Evolutionary conservation across 1,140 invertebrate genomes (phyloP).

Genomic region (Oscheius sp.): DNA sequence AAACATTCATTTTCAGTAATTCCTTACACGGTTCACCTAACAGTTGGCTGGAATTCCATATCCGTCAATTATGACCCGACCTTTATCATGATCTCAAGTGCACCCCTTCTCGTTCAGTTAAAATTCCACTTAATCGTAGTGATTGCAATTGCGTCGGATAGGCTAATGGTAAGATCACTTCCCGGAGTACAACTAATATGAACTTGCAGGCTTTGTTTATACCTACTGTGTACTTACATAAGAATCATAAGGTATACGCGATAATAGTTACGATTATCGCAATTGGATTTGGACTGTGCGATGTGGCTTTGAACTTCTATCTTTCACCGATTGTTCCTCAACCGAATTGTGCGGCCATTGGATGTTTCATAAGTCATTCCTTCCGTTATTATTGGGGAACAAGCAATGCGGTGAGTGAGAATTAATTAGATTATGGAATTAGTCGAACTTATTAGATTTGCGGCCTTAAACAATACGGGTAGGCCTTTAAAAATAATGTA

Average conservation of each 20-base stretch:
- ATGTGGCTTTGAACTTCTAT: slow-evolving; percentile 3
- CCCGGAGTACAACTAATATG: no score
- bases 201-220: slow-evolving; percentile 10
- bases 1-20: background rate
- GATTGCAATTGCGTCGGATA: slow-evolving; percentile 7
- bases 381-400: slow-evolving; percentile 29
- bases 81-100: slow-evolving; percentile 9
- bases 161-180: slow-evolving; percentile 1
- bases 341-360: slow-evolving; percentile 16
- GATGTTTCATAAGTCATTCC: slow-evolving; percentile 10
- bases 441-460: no score
- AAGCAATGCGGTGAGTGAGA: slow-evolving; percentile 8
- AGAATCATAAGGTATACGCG: background rate
- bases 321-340: background rate
- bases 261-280: background rate
- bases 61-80: background rate
- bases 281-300: background rate
- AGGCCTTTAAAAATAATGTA: no score
- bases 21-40: slow-evolving; percentile 22
- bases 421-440: no score
- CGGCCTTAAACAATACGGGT: no score
- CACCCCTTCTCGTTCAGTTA: slow-evolving; percentile 6
- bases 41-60: background rate
- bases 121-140: slow-evolving; percentile 12
- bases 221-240: background rate